Evolutionary conservation across 1,140 invertebrate genomes (phyloP).

Genomic region (Drosophila nigromelanica): DNA sequence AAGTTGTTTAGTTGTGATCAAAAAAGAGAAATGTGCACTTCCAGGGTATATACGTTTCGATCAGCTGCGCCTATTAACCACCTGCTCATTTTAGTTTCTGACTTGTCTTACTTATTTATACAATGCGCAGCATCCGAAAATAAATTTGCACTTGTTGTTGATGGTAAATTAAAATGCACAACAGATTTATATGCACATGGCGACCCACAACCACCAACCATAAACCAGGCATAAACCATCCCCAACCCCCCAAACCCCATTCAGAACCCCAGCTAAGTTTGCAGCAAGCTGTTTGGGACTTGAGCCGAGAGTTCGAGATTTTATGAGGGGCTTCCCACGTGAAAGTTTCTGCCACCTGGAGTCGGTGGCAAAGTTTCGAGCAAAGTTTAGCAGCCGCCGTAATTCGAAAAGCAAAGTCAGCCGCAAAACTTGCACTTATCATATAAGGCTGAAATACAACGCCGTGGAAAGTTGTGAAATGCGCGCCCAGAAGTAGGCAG

Average conservation of each 20-base stretch:
- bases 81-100: not conserved
- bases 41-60: conserved; percentile 1
- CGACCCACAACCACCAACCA: not conserved
- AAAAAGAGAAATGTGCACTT: not conserved
- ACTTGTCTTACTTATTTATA: conserved; percentile 1
- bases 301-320: conserved; percentile 11
- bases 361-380: conserved; percentile 23
- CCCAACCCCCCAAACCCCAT: not conserved
- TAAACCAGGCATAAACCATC: too few relatives aligned
- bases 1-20: too few relatives aligned
- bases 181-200: conserved; percentile 35
- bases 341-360: conserved; percentile 41
- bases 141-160: conserved; percentile 37
- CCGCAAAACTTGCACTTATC: conserved; percentile 31
- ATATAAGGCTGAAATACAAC: conserved; percentile 59
- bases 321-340: conserved; percentile 19
- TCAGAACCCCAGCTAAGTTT: not conserved
- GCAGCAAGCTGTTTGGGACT: conserved; percentile 8
- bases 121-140: conserved; percentile 3
- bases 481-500: conserved; percentile 40
- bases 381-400: conserved; percentile 17
- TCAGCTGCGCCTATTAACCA: not conserved
- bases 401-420: conserved; percentile 18
- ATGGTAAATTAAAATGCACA: conserved; percentile 39
- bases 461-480: not conserved